A percentile compares a stretch with the other conserved stretches of the same genome.
Conservation (phyloP, 35 echinoderm and acorn worm species). For the Stichopus chloronotus region DNA sequence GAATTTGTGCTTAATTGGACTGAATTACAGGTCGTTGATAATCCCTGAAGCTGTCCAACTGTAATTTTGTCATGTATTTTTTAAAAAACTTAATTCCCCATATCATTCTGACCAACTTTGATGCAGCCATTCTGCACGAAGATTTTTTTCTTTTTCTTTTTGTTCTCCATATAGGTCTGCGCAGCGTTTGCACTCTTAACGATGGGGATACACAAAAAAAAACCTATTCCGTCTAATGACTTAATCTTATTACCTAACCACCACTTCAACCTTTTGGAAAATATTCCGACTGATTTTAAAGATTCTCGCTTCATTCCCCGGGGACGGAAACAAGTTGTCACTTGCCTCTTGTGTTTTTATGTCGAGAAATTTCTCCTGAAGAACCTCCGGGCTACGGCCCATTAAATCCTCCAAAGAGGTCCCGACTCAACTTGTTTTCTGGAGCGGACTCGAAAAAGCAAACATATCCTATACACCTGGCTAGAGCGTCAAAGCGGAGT, state of each 20-base stretch:
- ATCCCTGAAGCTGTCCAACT: background rate
- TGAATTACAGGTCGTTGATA: too few relatives aligned
- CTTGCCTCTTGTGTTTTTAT: slow-evolving; percentile 25
- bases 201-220: background rate
- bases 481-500: background rate
- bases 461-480: slow-evolving; percentile 34
- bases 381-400: slow-evolving; percentile 41
- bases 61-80: background rate
- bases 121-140: background rate
- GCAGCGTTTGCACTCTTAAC: slow-evolving; percentile 8
- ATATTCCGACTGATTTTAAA: slow-evolving; percentile 36
- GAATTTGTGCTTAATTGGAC: too few relatives aligned
- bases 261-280: slow-evolving; percentile 45
- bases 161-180: background rate
- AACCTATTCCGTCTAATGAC: slow-evolving; percentile 7
- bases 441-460: slow-evolving; percentile 7
- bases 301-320: slow-evolving; percentile 15
- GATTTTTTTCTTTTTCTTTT: background rate
- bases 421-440: slow-evolving; percentile 48
- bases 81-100: background rate
- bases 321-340: slow-evolving; percentile 42
- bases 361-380: slow-evolving; percentile 11
- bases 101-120: too few relatives aligned
- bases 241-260: slow-evolving; percentile 41
- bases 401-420: slow-evolving; percentile 45